phyloP scores from a whole-genome alignment of 2,113 vertebrate genomes.

The Epinephelus moara region DNA sequence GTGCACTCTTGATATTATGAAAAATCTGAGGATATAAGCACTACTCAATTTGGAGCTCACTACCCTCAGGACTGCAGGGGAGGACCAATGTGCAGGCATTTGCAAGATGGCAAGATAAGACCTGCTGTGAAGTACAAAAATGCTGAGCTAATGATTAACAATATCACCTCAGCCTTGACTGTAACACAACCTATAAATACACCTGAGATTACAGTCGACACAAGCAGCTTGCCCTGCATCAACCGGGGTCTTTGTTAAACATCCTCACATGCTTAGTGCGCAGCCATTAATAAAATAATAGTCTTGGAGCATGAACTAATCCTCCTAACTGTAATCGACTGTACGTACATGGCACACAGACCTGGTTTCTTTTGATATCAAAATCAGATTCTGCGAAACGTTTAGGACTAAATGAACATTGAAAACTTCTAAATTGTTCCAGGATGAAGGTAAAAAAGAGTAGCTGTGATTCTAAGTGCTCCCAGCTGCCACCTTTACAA shows the following conservation, averaged over 20 bases:
- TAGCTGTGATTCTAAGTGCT: slow-evolving; percentile 2
- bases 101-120: slow-evolving; percentile 32
- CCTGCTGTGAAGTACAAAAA: slow-evolving; percentile 36
- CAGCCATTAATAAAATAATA: slow-evolving; percentile 48
- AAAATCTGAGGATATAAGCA: not conserved
- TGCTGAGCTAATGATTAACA: slow-evolving; percentile 69
- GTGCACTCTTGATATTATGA: not conserved
- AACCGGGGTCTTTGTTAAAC: slow-evolving; percentile 28
- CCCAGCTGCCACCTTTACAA: slow-evolving; percentile 37
- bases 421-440: not conserved
- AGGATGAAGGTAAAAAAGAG: not conserved
- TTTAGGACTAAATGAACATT: not conserved
- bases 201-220: slow-evolving; percentile 60
- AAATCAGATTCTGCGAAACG: not conserved
- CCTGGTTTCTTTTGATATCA: not conserved
- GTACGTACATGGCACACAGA: not conserved
- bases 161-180: slow-evolving; percentile 49
- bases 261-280: slow-evolving; percentile 32
- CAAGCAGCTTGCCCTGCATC: slow-evolving; percentile 56
- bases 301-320: slow-evolving; percentile 11
- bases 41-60: not conserved
- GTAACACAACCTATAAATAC: slow-evolving; percentile 71
- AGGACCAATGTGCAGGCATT: slow-evolving; percentile 53
- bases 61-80: not conserved
- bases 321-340: slow-evolving; percentile 2